A percentile compares a stretch with the other conserved stretches of the same genome.
Conservation (phyloP, 2,113 vertebrate species). For the Otis tarda region DNA sequence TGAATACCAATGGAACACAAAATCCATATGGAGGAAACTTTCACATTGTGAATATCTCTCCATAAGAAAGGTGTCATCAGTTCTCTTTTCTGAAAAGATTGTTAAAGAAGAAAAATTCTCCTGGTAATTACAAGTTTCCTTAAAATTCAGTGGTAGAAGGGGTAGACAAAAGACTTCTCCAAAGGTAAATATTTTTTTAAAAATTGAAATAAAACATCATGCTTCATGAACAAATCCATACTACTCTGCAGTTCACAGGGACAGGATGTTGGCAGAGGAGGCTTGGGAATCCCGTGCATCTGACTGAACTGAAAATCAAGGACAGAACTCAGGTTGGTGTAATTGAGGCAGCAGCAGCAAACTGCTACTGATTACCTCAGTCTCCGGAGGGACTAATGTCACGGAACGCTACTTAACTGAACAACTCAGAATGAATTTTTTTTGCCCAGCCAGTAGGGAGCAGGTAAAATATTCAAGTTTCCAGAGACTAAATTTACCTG, state of each 20-base stretch:
- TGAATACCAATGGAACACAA: background rate
- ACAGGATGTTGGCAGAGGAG: background rate
- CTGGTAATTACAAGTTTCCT: background rate
- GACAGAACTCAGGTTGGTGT: background rate
- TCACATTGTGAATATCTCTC: background rate
- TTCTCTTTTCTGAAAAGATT: background rate
- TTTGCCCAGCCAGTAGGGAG: background rate
- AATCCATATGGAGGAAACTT: background rate
- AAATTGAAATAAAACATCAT: background rate
- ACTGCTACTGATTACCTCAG: background rate
- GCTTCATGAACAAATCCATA: background rate
- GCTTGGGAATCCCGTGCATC: background rate
- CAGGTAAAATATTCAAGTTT: background rate
- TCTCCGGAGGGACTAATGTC: background rate
- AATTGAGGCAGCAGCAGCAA: fast-evolving
- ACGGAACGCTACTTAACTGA: background rate
- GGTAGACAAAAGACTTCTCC: background rate
- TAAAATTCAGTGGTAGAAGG: background rate
- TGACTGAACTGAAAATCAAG: background rate
- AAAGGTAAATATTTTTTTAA: background rate
- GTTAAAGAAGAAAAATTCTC: background rate
- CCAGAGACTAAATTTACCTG: background rate
- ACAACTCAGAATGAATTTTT: background rate
- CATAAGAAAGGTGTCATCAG: background rate
- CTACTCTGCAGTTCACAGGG: background rate